Base-by-base conservation (phyloP, 2,888 invertebrate genomes). In the Orthosia cruda region DNA sequence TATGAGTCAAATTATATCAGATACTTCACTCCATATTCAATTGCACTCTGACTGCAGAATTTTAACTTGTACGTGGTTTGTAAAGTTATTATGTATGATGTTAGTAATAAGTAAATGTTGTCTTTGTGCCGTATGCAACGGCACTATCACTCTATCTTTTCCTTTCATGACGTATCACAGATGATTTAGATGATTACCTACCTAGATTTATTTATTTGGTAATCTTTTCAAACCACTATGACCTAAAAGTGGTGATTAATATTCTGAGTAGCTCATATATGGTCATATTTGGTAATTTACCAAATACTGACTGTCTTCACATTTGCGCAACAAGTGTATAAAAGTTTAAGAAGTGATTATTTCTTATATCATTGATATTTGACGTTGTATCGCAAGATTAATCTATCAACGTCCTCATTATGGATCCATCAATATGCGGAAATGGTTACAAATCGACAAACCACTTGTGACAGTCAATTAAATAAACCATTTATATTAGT, bases 391-490 rank as follows among this genome's bases (percentile, higher is more conserved):
- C 23, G 52, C 16, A 40, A 71, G n/a, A 71, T 9, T 13, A 54
- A 11, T 52, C 16, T 47, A 40, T 47, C 78, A 47, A 52, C 45
- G 47, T 16, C 7, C 16, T 32, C 13, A 15, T 40, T 12, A 32
- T 3, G 1, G 18, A 15, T 20, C 47, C 1, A 47, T 11, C 23
- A 72, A 4, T 11, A 63, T 32, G 15, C 45, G 26, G 54, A 50
- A 73, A 65, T 23, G n/a, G 12, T 52, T 47, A 55, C 18, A 15
- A 23, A 71, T 67, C 5, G 26, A 59, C 16, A 11, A 15, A 32
- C 4, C 4, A 61, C 50, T 66, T 49, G 23, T 26, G 72, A 2
- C 47, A 20, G 18, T 66, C 54, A 50, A 58, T 52, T 78, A 58
- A 50, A 74, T 62, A 20, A 58, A 49, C 20, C 52, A 20, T 49